A percentile compares a stretch with the other conserved stretches of the same genome.
phyloP scores from a whole-genome alignment of 2,113 vertebrate species.

The Pristiophorus japonicus region DNA sequence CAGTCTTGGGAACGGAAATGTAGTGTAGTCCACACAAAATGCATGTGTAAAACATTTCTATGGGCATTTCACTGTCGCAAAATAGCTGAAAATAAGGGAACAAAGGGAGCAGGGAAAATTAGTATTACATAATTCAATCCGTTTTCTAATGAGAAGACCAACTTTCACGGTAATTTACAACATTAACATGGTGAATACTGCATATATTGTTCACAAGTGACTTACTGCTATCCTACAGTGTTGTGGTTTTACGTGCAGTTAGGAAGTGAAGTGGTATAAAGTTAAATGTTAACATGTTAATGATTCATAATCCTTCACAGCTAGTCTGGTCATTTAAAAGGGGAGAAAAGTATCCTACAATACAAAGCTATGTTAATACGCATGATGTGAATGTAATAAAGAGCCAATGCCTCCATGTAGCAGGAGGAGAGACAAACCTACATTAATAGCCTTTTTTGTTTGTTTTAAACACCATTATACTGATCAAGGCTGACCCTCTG shows the following conservation, averaged over 20 bases:
- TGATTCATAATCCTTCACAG: conserved; percentile 26
- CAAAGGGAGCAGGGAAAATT: neutral
- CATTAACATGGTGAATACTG: conserved; percentile 31
- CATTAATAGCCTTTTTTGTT: conserved; percentile 24
- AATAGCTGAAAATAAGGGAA: conserved; percentile 9
- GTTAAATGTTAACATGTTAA: conserved; percentile 25
- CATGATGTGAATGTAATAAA: conserved; percentile 27
- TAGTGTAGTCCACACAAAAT: conserved; percentile 38
- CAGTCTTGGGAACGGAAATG: conserved; percentile 41
- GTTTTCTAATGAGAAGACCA: conserved; percentile 32
- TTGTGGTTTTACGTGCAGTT: conserved; percentile 16
- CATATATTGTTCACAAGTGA: conserved; percentile 3
- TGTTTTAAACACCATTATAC: neutral
- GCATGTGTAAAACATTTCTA: neutral
- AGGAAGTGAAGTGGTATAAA: conserved; percentile 8
- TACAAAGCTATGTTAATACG: conserved; percentile 31
- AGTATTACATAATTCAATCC: neutral
- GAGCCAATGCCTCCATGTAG: neutral
- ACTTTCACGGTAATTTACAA: conserved; percentile 22
- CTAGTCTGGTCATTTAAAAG: conserved; percentile 33
- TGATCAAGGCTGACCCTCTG: neutral
- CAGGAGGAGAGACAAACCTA: conserved; percentile 30
- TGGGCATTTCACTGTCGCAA: conserved; percentile 5
- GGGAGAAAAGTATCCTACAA: neutral
- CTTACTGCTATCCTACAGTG: conserved; percentile 22